phyloP scores from a whole-genome alignment of 1,140 invertebrate species.

The Trichonephila clavata region DNA sequence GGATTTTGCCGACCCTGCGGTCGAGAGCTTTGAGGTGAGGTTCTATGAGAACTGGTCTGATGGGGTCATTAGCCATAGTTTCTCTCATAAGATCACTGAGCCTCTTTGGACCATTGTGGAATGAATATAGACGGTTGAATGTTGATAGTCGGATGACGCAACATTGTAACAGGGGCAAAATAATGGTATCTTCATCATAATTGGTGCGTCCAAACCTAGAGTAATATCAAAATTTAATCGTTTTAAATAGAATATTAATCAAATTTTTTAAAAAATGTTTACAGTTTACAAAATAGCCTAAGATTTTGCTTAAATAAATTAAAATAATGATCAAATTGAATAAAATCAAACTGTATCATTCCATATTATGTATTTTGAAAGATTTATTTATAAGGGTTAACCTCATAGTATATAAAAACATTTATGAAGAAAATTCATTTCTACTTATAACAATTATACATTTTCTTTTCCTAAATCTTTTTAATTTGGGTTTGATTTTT shows the following conservation, averaged over 20 bases:
- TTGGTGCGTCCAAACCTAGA: slow-evolving; percentile 91
- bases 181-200: slow-evolving; percentile 95
- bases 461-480: too few species aligned
- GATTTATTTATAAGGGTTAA: too few species aligned
- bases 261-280: neutral
- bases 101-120: slow-evolving; percentile 89
- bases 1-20: slow-evolving; percentile 87
- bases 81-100: slow-evolving; percentile 89
- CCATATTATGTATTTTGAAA: too few species aligned
- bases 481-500: too few species aligned
- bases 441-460: too few species aligned
- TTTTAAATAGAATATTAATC: neutral
- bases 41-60: slow-evolving; percentile 93
- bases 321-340: too few species aligned
- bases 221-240: neutral
- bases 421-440: too few species aligned
- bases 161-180: slow-evolving; percentile 96
- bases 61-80: slow-evolving; percentile 89
- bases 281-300: too few species aligned
- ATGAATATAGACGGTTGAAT: slow-evolving; percentile 88
- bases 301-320: too few species aligned
- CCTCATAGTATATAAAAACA: too few species aligned
- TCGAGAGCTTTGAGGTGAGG: slow-evolving; percentile 93
- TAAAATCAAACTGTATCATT: too few species aligned
- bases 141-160: slow-evolving; percentile 91